phyloP scores from a whole-genome alignment of 2,888 invertebrate species.

The Watsonalla cultraria region DNA sequence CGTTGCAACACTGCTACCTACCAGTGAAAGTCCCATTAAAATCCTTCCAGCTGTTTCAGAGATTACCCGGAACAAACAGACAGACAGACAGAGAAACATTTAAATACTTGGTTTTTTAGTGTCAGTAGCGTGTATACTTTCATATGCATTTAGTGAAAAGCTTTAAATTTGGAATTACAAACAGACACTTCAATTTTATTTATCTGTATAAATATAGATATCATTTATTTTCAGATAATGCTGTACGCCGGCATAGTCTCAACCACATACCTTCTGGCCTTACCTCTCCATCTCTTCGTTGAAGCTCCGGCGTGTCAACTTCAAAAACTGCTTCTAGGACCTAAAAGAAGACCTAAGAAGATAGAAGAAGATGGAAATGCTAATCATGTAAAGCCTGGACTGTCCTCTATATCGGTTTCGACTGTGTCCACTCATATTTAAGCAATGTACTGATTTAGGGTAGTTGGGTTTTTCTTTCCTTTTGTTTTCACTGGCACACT shows the following conservation, averaged over 20 bases:
- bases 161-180: too few species aligned
- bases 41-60: too few species aligned
- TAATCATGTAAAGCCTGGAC: slow-evolving; percentile 59
- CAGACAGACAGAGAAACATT: too few species aligned
- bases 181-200: too few species aligned
- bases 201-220: too few species aligned
- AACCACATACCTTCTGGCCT: slow-evolving; percentile 52
- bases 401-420: slow-evolving; percentile 60
- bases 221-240: slow-evolving; percentile 72
- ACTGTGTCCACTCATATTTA: slow-evolving; percentile 71
- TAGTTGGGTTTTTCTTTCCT: not conserved
- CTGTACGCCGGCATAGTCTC: slow-evolving; percentile 63
- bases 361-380: slow-evolving; percentile 45
- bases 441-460: slow-evolving; percentile 1
- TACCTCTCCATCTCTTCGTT: slow-evolving; percentile 63
- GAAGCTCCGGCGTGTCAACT: slow-evolving; percentile 66
- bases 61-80: too few species aligned
- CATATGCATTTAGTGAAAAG: too few species aligned
- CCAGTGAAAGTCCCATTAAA: too few species aligned
- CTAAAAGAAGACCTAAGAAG: slow-evolving; percentile 44
- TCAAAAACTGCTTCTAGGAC: slow-evolving; percentile 60
- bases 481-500: too few species aligned
- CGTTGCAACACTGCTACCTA: too few species aligned
- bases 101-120: too few species aligned
- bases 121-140: too few species aligned